A percentile compares a stretch with the other conserved stretches of the same genome.
Evolutionary conservation across 2,113 vertebrate genomes (phyloP).

Genomic region (Phalacrocorax carbo): DNA sequence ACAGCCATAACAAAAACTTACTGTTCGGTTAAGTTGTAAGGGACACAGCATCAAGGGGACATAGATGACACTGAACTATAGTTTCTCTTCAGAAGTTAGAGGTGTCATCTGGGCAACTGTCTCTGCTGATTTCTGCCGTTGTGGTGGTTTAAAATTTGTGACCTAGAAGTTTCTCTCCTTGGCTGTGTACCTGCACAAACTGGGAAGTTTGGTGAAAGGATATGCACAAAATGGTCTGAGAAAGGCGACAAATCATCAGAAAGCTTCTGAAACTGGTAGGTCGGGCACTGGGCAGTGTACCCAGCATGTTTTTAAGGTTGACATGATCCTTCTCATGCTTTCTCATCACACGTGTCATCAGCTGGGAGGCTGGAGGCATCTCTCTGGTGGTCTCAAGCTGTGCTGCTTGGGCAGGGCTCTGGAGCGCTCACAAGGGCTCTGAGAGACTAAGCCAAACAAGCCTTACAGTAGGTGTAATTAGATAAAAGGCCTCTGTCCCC

Average conservation of each 20-base stretch:
- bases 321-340: neutral
- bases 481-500: neutral
- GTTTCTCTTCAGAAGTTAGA: neutral
- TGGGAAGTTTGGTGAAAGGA: neutral
- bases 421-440: neutral
- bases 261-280: neutral
- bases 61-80: neutral
- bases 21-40: fast-evolving
- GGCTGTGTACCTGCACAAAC: neutral
- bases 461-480: neutral
- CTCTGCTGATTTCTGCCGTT: neutral
- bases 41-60: too few relatives aligned
- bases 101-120: neutral
- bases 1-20: neutral
- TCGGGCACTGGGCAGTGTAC: neutral
- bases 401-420: neutral
- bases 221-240: fast-evolving
- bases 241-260: neutral
- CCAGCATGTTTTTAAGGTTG: neutral
- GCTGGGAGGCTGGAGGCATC: neutral
- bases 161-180: neutral
- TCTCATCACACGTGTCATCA: fast-evolving
- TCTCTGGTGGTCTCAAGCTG: neutral
- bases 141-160: neutral
- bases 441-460: neutral